Conservation (phyloP, 2,113 vertebrate genomes). For the Lagopus muta region DNA sequence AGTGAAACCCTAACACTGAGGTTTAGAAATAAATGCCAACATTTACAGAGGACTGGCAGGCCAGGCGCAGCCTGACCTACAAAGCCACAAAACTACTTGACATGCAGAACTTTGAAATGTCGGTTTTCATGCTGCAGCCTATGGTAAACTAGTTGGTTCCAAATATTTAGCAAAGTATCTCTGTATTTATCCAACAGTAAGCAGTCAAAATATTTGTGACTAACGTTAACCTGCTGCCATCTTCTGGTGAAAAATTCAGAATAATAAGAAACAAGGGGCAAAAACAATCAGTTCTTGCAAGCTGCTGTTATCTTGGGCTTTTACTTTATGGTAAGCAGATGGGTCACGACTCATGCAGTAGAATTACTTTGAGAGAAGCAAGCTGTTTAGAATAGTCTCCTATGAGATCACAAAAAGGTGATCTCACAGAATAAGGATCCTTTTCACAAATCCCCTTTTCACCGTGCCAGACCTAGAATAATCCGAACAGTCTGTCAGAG, state of each 20-base stretch:
- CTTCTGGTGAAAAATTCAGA: conserved; percentile 49
- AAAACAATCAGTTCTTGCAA: not conserved
- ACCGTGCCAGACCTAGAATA: not conserved
- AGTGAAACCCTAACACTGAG: not conserved
- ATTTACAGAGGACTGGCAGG: not conserved
- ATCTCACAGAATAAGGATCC: not conserved
- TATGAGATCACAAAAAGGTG: not conserved
- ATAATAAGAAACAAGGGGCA: accelerated
- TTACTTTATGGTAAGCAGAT: not conserved
- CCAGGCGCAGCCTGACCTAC: not conserved
- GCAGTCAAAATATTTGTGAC: not conserved
- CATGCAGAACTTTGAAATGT: not conserved
- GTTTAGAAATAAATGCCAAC: not conserved
- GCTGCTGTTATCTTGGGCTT: not conserved
- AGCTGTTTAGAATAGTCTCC: not conserved
- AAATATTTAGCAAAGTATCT: not conserved
- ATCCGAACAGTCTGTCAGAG: not conserved
- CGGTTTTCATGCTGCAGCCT: not conserved
- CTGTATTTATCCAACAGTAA: not conserved
- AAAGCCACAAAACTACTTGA: not conserved
- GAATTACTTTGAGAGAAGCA: not conserved
- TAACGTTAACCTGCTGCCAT: conserved; percentile 58
- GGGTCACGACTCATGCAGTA: not conserved
- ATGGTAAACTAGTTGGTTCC: not conserved
- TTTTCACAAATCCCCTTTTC: not conserved